phyloP scores from a whole-genome alignment of 1,140 invertebrate species.

The Aethina tumida region DNA sequence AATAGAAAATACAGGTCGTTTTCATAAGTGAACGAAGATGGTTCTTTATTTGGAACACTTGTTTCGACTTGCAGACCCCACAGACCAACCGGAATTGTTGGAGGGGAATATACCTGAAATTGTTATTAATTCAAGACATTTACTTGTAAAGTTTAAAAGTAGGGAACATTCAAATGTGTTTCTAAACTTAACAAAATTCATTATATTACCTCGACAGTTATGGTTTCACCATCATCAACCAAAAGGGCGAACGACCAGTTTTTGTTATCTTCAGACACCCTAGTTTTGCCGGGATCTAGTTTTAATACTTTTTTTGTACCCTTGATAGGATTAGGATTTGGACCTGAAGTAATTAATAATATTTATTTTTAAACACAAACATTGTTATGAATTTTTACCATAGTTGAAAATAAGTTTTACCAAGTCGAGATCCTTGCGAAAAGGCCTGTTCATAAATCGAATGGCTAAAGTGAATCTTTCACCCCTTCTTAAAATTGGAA shows the following conservation, averaged over 20 bases:
- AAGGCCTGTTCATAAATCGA: constrained; percentile 43
- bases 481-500: constrained; percentile 52
- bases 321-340: constrained; percentile 44
- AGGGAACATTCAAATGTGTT: neutral
- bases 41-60: constrained; percentile 18
- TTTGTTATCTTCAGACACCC: constrained; percentile 8
- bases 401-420: constrained; percentile 50
- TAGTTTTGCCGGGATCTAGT: constrained; percentile 10
- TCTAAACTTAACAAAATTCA: neutral
- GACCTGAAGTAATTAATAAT: constrained; percentile 38
- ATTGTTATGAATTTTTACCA: constrained; percentile 36
- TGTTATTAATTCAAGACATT: neutral
- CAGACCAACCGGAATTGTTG: constrained; percentile 46
- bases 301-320: constrained; percentile 35
- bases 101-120: constrained; percentile 45
- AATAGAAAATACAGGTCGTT: constrained; percentile 67
- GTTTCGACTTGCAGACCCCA: constrained; percentile 54
- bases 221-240: constrained; percentile 37
- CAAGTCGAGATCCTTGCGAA: constrained; percentile 42
- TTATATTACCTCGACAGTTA: constrained; percentile 42
- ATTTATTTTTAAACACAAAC: constrained; percentile 2
- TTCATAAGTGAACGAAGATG: constrained; percentile 38
- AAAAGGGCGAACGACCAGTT: constrained; percentile 40
- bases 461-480: constrained; percentile 52
- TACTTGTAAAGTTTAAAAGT: neutral